Evolutionary conservation across 2,113 vertebrate species (phyloP), one percentile per base, ranked within the genome.

Genomic region (Caranx melampygus): DNA sequence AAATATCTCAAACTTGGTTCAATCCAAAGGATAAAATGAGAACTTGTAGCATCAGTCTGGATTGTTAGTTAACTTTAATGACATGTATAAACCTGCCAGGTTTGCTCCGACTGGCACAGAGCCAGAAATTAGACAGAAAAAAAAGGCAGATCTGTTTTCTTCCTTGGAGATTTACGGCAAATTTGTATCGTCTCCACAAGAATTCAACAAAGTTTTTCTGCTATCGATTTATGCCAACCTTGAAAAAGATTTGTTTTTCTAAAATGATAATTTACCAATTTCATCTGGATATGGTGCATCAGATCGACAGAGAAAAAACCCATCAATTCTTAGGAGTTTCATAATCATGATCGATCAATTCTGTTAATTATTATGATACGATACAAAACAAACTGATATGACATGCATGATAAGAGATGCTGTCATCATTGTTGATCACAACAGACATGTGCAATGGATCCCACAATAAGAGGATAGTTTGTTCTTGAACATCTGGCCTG

Each of bases 131-230:
- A 9, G 16, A 44, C 21, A 33, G 10, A 37, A 54, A 6, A 5
- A n/a, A 31, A 34, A 51, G 35, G 67, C 37, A 71, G 15, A 45
- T 14, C 2, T 35, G 26, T n/a, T 47, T 31, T 35, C 6, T 34
- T 16, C 31, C 55, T 16, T n/a, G 6, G 55, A 60, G 69, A 72
- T 13, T n/a, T 11, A 55, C 68, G 20, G 21, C 52, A 9, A 15
- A n/a, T 18, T 33, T 59, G 12, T 21, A 18, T 37, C 49, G 20
- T 37, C 45, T 33, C 33, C 55, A 59, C 11, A 72, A 15, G 42
- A 59, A 60, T 49, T 42, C 47, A n/a, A 72, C 55, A 59, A 60
- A 72, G 40, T 66, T 49, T 31, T 55, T 16, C 16, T 14, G 6
- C 52, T 57, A 26, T 31, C 31, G 37, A 44, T 26, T 57, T 14